These are phyloP conservation scores for Silurus glanis DNA, from an alignment of 2,113 vertebrate genomes.

Conservation along the genomic window DNA sequence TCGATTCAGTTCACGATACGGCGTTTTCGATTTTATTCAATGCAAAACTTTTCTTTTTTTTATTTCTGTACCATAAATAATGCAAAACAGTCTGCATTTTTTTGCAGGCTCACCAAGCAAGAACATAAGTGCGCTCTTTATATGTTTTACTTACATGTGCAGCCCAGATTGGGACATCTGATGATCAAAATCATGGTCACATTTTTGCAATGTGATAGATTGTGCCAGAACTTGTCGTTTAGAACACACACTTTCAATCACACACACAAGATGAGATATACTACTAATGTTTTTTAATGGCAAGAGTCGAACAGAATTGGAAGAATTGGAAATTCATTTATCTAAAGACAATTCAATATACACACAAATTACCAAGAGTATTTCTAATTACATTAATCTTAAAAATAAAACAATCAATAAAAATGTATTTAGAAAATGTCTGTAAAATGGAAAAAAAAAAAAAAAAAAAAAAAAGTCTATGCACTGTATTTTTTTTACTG, in stretches of 20 bases:
- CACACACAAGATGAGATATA: neutral
- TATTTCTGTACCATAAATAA: too few species aligned
- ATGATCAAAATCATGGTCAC: neutral
- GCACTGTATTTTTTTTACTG: neutral
- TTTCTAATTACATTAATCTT: slow-evolving; percentile 56
- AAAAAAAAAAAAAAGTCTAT: neutral
- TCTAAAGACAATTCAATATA: slow-evolving; percentile 64
- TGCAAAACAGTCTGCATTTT: neutral
- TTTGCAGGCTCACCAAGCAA: neutral
- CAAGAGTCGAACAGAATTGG: slow-evolving; percentile 56
- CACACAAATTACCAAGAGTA: slow-evolving; percentile 53
- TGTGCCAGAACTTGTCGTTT: neutral
- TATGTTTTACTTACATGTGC: neutral
- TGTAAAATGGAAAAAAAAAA: slow-evolving; percentile 53
- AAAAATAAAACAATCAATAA: slow-evolving; percentile 71
- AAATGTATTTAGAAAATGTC: slow-evolving; percentile 66
- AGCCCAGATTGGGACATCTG: neutral
- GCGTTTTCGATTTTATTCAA: neutral
- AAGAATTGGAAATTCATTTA: slow-evolving; percentile 34
- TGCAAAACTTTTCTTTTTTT: neutral
- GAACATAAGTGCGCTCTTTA: neutral
- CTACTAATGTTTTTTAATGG: slow-evolving; percentile 70
- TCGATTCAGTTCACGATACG: neutral
- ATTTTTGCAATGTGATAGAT: neutral
- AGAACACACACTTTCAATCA: neutral